A percentile compares a stretch with the other conserved stretches of the same genome.
phyloP scores from a whole-genome alignment of 1,140 invertebrate genomes.

The Euwallacea fornicatus region DNA sequence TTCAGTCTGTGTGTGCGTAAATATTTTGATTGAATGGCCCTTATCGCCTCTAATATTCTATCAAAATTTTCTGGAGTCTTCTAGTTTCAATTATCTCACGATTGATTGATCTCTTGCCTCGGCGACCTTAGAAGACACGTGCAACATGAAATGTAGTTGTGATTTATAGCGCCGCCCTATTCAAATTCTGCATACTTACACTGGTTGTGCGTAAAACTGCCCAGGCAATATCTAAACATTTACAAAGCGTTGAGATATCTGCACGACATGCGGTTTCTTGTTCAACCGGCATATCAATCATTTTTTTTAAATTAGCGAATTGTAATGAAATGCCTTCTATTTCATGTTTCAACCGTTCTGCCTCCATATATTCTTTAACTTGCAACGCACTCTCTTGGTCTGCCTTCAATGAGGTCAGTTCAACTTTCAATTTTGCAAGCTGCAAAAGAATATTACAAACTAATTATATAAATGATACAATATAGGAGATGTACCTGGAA shows the following conservation, averaged over 20 bases:
- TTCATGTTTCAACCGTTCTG: constrained; percentile 25
- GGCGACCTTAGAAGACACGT: too few relatives aligned
- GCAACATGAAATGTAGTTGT: too few relatives aligned
- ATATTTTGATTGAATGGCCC: too few relatives aligned
- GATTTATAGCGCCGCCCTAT: too few relatives aligned
- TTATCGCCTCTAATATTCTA: too few relatives aligned
- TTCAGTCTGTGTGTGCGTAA: too few relatives aligned
- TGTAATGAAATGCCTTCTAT: constrained; percentile 17
- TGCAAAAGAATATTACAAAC: constrained; percentile 5
- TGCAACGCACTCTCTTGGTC: constrained; percentile 26
- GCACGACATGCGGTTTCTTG: not conserved
- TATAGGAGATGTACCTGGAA: not conserved
- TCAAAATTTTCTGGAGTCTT: too few relatives aligned
- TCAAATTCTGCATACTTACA: constrained; percentile 4
- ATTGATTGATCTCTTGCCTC: too few relatives aligned
- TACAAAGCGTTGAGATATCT: constrained; percentile 19
- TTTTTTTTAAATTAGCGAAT: constrained; percentile 17
- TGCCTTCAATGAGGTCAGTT: constrained; percentile 14
- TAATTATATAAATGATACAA: not conserved
- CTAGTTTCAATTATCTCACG: too few relatives aligned
- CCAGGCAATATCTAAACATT: constrained; percentile 39
- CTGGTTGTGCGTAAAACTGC: constrained; percentile 15
- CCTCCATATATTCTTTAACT: constrained; percentile 28
- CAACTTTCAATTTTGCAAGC: constrained; percentile 31
- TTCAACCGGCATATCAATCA: too few relatives aligned